A percentile compares a stretch with the other conserved stretches of the same genome.
Conservation (phyloP, 2,113 vertebrate genomes). For the Crotophaga sulcirostris region DNA sequence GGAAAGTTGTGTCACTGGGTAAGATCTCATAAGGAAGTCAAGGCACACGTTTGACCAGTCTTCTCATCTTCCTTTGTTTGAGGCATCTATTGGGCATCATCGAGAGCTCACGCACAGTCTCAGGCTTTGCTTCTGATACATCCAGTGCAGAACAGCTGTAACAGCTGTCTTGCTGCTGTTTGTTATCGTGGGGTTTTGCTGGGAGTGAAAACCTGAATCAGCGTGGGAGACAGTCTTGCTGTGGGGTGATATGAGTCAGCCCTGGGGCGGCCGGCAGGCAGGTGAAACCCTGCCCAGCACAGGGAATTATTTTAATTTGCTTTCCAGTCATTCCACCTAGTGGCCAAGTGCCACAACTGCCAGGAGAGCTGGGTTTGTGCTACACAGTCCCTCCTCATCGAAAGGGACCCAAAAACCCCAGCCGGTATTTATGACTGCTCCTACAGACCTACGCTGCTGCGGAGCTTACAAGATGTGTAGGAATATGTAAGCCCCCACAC, state of each 20-base stretch:
- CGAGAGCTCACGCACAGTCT: background rate
- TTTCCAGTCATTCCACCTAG: constrained; percentile 49
- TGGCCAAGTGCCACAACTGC: constrained; percentile 29
- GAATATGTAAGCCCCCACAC: background rate
- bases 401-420: background rate
- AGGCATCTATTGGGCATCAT: background rate
- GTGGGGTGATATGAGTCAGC: constrained; percentile 23
- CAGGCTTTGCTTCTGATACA: background rate
- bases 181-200: background rate
- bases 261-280: background rate
- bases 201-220: constrained; percentile 19
- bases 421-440: background rate
- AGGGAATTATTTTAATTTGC: background rate
- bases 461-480: background rate
- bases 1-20: background rate
- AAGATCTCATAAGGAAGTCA: background rate
- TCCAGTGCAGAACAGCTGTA: background rate
- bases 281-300: background rate
- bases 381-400: background rate
- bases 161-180: constrained; percentile 3
- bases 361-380: background rate
- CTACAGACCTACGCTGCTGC: background rate
- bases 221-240: background rate
- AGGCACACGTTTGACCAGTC: accelerated
- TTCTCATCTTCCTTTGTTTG: background rate